Base-by-base conservation (phyloP, 2,888 invertebrate species). In the Bhutanitis thaidina region DNA sequence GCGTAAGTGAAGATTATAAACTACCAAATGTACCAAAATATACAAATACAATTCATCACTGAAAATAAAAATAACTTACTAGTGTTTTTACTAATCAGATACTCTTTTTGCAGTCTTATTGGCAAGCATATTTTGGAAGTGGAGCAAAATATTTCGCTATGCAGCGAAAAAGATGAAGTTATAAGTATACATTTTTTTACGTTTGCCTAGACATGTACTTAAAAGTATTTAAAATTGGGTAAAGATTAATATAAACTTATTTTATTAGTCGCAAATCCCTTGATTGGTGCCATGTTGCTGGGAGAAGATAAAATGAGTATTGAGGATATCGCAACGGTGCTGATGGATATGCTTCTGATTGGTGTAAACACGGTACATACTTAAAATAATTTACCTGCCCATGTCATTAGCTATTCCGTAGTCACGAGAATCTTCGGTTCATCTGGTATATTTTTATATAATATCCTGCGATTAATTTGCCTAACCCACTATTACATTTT, bases 281-380 rank as follows among this genome's bases (percentile, higher is more conserved):
- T 93, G 55, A 74, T 93, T 27, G 91, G 91, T 56, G 81, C 83
- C 35, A 83, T 93, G 63, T 67, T 93, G n/a, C 57, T 90, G 14
- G 87, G 88, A 36, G 90, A 92, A 38, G 84, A 88, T 15, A 89
- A 85, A 48, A 83, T 93, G 72, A 80, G 77, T 43, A 76, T 91
- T 0, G 92, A 93, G 61, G 93, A 93, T 59, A 83, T 93, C 40
- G 81, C 92, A 29, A 93, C 93, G 0, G 71, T 93, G 1, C 63
- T 93, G 38, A 90, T 93, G 84, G 93, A 93, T 65, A 91, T 93
- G 91, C 80, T 93, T 37, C 73, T 93, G 5, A 89, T 93, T 60
- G 93, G 93, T 50, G 91, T 93, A 0, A 93, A 93, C 63, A 91
- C 93, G 61, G 92, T 92, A 72, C 71, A 67, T 8, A 20, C 2